Evolutionary conservation across 1,140 invertebrate species (phyloP), one percentile per base, ranked within the genome.

Genomic region (Penaeus chinensis): DNA sequence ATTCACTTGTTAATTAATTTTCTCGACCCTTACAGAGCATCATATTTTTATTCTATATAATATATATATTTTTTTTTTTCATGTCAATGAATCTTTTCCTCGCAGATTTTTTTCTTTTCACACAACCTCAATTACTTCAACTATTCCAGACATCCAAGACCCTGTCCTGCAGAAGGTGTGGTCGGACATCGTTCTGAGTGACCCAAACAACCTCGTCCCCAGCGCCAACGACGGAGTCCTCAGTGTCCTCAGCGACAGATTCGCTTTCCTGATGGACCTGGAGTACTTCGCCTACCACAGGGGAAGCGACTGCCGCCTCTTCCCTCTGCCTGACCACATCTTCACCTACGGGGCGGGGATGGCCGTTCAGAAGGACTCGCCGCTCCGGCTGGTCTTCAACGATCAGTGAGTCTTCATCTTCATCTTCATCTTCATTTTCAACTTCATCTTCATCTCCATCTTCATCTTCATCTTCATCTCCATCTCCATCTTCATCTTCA

Each of bases 61-160:
- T n/a, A 32, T 32, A 32, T 32, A 32, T 1, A 32, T 2, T 32
- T 32, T 1, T 32, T 32, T 32, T n/a, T n/a, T n/a, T n/a, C n/a
- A 32, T 32, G 32, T 32, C 32, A 32, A 32, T 1, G 37, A 42
- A n/a, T 24, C 24, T 81, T 5, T 24, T 37, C 8, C n/a, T 18
- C 11, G 8, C 8, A 27, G 8, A 32, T 47, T 42, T 42, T n/a
- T n/a, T 42, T 42, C 37, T 8, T 42, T 5, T 8, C 4, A 7
- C 37, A 42, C 37, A 8, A 3, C 37, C 37, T 3, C 37, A 42
- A 42, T 7, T n/a, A n/a, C n/a, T n/a, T 19, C 65, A 20, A 13
- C 13, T 19, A 3, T 18, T 62, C 18, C 85, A 87, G 85, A 87
- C 85, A 10, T 87, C 85, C 20, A 74, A 27, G 78, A 87, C 78